phyloP scores from a whole-genome alignment of 2,797 vertebrate species.

The Hemitrygon akajei region DNA sequence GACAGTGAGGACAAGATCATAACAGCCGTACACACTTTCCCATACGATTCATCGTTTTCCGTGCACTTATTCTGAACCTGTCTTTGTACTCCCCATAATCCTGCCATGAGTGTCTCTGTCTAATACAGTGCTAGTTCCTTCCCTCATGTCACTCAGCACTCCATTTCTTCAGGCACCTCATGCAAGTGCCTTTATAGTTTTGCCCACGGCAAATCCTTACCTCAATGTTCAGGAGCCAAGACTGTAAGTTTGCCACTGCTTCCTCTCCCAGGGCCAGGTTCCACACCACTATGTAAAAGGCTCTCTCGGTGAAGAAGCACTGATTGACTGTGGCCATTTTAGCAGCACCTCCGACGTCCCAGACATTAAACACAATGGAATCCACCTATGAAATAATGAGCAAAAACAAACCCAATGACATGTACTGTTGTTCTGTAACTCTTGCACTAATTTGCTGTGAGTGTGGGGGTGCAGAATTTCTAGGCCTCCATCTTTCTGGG shows the following conservation, averaged over 20 bases:
- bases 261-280: constrained; percentile 94
- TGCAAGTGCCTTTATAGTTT: background rate
- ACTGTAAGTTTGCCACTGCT: constrained; percentile 85
- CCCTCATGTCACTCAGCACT: no score
- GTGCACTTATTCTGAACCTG: no score
- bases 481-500: no score
- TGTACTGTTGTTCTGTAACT: background rate
- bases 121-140: no score
- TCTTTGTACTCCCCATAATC: no score
- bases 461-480: background rate
- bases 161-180: no score
- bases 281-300: constrained; percentile 90
- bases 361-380: constrained; percentile 79
- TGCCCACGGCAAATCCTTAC: constrained; percentile 52
- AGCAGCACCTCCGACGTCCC: constrained; percentile 87
- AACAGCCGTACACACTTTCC: no score
- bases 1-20: no score
- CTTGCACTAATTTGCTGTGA: background rate
- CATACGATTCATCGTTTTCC: no score
- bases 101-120: no score
- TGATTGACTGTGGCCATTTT: constrained; percentile 94
- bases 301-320: constrained; percentile 97
- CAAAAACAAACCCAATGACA: background rate
- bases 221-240: constrained; percentile 96
- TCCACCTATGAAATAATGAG: constrained; percentile 69